Base-by-base conservation (phyloP, 2,113 vertebrate genomes). In the Grammomys dolichurus region DNA sequence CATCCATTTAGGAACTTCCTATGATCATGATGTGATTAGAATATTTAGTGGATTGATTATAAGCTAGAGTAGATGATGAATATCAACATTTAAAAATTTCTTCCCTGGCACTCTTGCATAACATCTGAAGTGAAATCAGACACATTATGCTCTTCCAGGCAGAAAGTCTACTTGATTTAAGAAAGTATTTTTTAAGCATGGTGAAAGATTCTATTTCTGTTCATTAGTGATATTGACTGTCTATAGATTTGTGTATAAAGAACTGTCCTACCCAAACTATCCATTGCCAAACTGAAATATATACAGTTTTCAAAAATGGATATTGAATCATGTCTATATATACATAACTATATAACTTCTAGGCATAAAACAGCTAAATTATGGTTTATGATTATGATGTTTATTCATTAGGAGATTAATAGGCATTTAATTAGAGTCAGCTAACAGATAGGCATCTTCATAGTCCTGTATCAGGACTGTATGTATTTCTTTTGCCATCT, bases 341-440 rank as follows among this genome's bases (percentile, higher is more conserved):
- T 16, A 80, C 13, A 33, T 8, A 43, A 3, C 2, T 2, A 20
- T 9, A 26, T 65, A 26, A 3, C 24, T 26, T 65, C 24, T 65
- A 28, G 33, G n/a, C 5, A 36, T 31, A 81, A 91, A 70, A 70
- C 33, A 8, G 19, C 5, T 1, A 26, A 33, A 65, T 16, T 26
- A n/a, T 2, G 1, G 7, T 7, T 60, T 4, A n/a, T 28, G 10
- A 6, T 36, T 36, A 51, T 0, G 58, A 22, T 31, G 28, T 80
- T 5, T 46, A 1, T 40, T 86, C 14, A 58, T 54, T 28, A 28
- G 19, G 12, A 81, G 77, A 56, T 81, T 46, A 46, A 40, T 10
- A 13, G 16, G 17, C 22, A 26, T 22, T 7, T 70, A 78, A 14
- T 43, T 17, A 26, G 2, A 51, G 43, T 54, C 20, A 70, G 33